These are phyloP conservation scores for Danionella dracula DNA, from an alignment of 2,797 vertebrate species.

Conservation along the genomic window DNA sequence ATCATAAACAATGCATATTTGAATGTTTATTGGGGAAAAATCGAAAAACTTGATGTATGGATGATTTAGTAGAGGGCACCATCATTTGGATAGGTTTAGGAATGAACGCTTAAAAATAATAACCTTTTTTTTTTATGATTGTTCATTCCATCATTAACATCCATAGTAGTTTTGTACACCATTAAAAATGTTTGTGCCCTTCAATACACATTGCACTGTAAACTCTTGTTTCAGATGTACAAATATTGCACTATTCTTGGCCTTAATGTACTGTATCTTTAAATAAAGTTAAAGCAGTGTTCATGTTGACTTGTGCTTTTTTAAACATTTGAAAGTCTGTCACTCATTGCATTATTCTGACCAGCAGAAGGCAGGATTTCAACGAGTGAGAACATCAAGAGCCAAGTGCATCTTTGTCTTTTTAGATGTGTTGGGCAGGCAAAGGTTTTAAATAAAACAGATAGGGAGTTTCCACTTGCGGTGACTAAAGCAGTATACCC, in stretches of 20 bases:
- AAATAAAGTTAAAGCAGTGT: background rate
- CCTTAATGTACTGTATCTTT: no score
- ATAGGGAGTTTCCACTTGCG: conserved; percentile 3
- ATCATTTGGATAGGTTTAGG: no score
- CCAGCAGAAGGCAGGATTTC: conserved; percentile 19
- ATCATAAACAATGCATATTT: no score
- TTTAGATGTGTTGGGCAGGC: background rate
- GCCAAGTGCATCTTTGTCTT: background rate
- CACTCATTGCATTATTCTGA: background rate
- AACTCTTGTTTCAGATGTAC: no score
- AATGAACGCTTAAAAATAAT: no score
- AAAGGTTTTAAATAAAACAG: conserved; percentile 7
- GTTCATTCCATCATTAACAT: background rate
- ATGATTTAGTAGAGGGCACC: no score
- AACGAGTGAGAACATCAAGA: background rate
- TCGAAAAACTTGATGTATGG: no score
- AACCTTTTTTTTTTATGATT: no score
- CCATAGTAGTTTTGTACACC: background rate
- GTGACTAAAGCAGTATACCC: conserved; percentile 12
- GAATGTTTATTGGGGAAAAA: no score
- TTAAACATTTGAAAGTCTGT: background rate
- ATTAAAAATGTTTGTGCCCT: background rate
- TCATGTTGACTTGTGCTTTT: no score
- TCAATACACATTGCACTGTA: no score
- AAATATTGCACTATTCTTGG: no score